phyloP scores from a whole-genome alignment of 2,113 vertebrate genomes.

The Oncorhynchus keta region DNA sequence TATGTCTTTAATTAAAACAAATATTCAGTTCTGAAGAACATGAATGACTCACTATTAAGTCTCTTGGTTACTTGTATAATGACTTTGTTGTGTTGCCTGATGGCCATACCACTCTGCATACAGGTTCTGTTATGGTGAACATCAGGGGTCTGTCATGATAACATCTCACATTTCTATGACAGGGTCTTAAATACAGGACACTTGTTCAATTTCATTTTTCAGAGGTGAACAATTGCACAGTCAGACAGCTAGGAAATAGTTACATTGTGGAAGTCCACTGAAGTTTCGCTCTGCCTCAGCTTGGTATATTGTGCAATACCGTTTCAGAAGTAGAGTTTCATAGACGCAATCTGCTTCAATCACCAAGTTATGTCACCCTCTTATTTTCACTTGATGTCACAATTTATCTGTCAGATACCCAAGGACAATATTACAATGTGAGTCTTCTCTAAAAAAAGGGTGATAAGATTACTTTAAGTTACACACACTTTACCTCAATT shows the following conservation, averaged over 20 bases:
- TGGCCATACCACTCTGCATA: slow-evolving; percentile 15
- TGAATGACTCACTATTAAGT: neutral
- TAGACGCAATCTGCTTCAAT: neutral
- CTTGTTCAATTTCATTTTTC: slow-evolving; percentile 51
- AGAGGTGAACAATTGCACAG: slow-evolving; percentile 31
- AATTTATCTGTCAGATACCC: neutral
- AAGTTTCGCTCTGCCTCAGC: slow-evolving; percentile 36
- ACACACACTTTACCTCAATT: neutral
- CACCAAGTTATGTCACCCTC: slow-evolving; percentile 10
- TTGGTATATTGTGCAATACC: neutral
- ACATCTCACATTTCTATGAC: slow-evolving; percentile 46
- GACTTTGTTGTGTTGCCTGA: neutral
- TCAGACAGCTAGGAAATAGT: slow-evolving; percentile 20
- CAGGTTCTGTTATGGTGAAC: too few species aligned
- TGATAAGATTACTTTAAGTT: neutral
- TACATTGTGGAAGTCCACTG: slow-evolving; percentile 21
- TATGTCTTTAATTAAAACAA: neutral
- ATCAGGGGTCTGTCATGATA: slow-evolving; percentile 10
- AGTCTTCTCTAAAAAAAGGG: neutral
- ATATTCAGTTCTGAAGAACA: neutral
- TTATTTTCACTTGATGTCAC: slow-evolving; percentile 20
- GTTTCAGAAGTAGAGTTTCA: slow-evolving; percentile 19
- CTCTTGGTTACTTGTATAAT: neutral
- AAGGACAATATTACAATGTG: too few species aligned
- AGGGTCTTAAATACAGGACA: slow-evolving; percentile 23